Conservation (phyloP, 2,797 vertebrate genomes). For the Enteromius anoplus region DNA sequence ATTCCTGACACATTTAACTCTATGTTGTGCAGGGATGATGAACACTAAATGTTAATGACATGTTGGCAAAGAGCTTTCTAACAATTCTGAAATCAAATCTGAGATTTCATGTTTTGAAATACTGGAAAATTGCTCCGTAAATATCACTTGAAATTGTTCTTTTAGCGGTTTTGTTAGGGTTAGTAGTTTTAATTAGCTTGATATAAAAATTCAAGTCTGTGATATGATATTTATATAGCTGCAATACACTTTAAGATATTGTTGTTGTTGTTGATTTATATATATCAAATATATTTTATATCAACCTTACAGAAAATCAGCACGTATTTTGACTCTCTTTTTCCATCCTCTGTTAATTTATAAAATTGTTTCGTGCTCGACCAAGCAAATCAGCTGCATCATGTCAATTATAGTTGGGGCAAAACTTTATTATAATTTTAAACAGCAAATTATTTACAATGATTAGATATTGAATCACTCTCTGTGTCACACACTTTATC, state of each 20-base stretch:
- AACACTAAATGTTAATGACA: neutral
- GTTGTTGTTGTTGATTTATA: too few relatives aligned
- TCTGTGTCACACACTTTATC: neutral
- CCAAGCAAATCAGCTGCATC: constrained; percentile 6
- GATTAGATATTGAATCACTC: neutral
- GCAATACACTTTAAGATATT: neutral
- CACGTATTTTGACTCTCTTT: neutral
- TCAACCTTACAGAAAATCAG: neutral
- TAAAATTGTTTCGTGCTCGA: neutral
- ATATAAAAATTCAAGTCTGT: neutral
- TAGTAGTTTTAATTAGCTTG: neutral
- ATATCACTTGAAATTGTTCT: neutral
- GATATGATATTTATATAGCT: neutral
- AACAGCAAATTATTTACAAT: neutral
- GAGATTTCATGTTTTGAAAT: neutral
- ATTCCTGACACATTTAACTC: neutral
- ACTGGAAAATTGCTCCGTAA: neutral
- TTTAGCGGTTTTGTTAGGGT: neutral
- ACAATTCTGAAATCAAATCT: neutral
- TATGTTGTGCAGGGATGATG: neutral
- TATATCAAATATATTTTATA: too few relatives aligned
- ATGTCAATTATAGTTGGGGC: neutral
- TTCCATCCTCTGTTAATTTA: neutral
- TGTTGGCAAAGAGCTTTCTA: neutral
- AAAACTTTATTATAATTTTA: constrained; percentile 14